phyloP scores from a whole-genome alignment of 2,888 invertebrate genomes.

The Heteromyza rotundicornis region DNA sequence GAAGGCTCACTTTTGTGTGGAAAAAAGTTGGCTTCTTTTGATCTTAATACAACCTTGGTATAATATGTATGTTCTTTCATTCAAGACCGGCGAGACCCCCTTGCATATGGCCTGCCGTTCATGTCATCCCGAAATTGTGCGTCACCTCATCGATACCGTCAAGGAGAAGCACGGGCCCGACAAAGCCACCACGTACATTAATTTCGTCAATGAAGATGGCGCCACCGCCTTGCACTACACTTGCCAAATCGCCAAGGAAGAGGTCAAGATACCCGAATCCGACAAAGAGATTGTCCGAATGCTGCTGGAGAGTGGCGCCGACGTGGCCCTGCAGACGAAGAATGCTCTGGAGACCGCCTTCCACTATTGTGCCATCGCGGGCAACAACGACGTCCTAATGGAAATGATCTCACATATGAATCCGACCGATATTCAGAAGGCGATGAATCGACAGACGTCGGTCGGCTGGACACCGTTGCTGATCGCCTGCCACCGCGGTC shows the following conservation, averaged over 20 bases:
- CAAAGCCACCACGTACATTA: slow-evolving; percentile 83
- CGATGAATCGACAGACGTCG: slow-evolving; percentile 91
- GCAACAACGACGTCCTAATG: slow-evolving; percentile 92
- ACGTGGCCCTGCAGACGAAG: slow-evolving; percentile 83
- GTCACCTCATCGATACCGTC: slow-evolving; percentile 83
- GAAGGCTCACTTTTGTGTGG: no score
- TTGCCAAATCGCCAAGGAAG: slow-evolving; percentile 84
- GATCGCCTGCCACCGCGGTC: slow-evolving; percentile 95
- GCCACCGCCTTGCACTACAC: slow-evolving; percentile 95
- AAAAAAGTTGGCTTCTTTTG: no score
- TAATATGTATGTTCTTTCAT: background rate
- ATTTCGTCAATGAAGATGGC: slow-evolving; percentile 88
- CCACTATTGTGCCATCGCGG: slow-evolving; percentile 93
- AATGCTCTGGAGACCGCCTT: slow-evolving; percentile 92
- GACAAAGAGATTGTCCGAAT: slow-evolving; percentile 88
- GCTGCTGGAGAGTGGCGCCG: slow-evolving; percentile 89
- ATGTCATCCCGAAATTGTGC: slow-evolving; percentile 84
- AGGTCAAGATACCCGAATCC: slow-evolving; percentile 75
- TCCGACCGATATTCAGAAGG: slow-evolving; percentile 88
- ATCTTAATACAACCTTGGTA: background rate
- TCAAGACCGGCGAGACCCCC: slow-evolving; percentile 90
- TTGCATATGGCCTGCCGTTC: slow-evolving; percentile 91
- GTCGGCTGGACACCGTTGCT: slow-evolving; percentile 97
- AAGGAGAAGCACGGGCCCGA: slow-evolving; percentile 77
- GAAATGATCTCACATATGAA: slow-evolving; percentile 94